Base-by-base conservation (phyloP, 2,888 invertebrate genomes). In the Andrena dorsata region DNA sequence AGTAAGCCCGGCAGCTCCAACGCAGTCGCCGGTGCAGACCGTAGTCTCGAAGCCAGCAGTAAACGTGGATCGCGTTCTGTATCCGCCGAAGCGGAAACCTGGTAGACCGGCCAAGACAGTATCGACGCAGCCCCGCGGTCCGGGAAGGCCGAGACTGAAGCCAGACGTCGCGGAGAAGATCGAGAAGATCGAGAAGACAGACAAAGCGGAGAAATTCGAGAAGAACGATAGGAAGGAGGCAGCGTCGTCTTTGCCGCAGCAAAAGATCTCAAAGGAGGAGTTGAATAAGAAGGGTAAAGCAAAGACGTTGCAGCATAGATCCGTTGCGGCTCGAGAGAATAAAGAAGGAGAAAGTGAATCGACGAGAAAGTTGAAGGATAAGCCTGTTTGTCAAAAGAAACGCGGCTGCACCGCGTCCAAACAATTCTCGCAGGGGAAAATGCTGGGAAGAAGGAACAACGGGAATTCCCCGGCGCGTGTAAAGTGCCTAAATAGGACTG, bases 81-180 rank as follows among this genome's bases (percentile, higher is more conserved):
- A 97, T 94, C 97, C 97, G 0, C 97, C 97, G 0, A 95, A 97
- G 77, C 95, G 97, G 84, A 97, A 96, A 93, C 96, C 96, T 58
- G 96, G 97, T 0, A 95, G 97, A 82, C 96, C 96, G 72, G 95
- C 96, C 13, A 93, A 92, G 91, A 86, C 91, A 8, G 91, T 92
- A 4, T 91, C 92, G 28, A 90, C 95, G 2, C 95, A 93, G 86
- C 94, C 94, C 0, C 94, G 95, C 71, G 94, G 95, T 8, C 95
- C 95, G 0, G 95, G 95, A 2, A 93, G 95, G 91, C 95, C 95
- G 3, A 90, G 92, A 35, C 73, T 92, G 16, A 90, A 90, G 41
- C 92, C 92, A 0, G 92, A 93, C 69, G 87, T 92, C 4, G 90
- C 83, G 1, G 92, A 92, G 23, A 93, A 92, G 64, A 91, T 91